phyloP scores from a whole-genome alignment of 2,888 invertebrate genomes.

The Nymphalis c-album region DNA sequence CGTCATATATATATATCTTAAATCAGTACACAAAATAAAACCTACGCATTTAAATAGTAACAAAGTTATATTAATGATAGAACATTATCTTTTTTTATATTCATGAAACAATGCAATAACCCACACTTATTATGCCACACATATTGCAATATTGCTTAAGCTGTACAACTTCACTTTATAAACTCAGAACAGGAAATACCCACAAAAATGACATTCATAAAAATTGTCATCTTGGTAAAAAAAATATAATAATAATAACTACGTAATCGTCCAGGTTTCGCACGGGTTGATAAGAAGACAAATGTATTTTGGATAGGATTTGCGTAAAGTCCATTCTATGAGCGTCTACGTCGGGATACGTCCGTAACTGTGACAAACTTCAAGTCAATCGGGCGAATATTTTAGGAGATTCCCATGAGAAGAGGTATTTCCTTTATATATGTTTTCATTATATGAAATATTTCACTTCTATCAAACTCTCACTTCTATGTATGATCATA shows the following conservation, averaged over 20 bases:
- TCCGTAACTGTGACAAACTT: no score
- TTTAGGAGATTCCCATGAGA: no score
- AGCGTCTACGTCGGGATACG: no score
- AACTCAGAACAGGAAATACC: background rate
- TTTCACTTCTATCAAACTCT: background rate
- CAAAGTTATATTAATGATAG: slow-evolving; percentile 6
- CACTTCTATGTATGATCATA: background rate
- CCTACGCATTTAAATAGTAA: slow-evolving; percentile 17
- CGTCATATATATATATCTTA: background rate
- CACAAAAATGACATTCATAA: background rate
- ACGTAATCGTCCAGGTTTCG: no score
- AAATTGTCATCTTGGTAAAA: no score
- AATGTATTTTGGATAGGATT: no score
- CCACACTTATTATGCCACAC: slow-evolving; percentile 25
- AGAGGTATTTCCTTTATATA: no score
- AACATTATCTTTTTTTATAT: slow-evolving; percentile 13
- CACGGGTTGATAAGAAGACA: no score
- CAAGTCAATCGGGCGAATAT: no score
- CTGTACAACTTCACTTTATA: background rate
- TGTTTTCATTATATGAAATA: no score
- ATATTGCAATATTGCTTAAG: slow-evolving; percentile 16
- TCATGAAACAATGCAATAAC: slow-evolving; percentile 21
- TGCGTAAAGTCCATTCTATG: no score
- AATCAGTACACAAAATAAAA: slow-evolving; percentile 20
- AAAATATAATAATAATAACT: no score